phyloP scores from a whole-genome alignment of 2,888 invertebrate species.

The Horisme vitalbata region DNA sequence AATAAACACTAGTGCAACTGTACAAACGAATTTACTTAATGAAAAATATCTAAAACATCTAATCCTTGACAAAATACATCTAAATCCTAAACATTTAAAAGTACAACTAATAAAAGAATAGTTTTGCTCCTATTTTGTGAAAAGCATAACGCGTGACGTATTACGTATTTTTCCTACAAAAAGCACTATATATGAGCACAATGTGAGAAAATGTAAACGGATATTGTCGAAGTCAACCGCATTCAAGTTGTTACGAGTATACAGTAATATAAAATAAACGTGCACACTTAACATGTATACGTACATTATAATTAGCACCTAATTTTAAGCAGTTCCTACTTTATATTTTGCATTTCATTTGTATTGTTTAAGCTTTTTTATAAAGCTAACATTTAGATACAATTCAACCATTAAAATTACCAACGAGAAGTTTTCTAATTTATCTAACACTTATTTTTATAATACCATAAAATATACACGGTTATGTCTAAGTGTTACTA shows the following conservation, averaged over 20 bases:
- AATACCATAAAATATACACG: background rate
- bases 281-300: conserved; percentile 66
- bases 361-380: conserved; percentile 51
- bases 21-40: conserved; percentile 66
- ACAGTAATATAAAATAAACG: conserved; percentile 62
- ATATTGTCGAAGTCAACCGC: conserved; percentile 79
- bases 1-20: conserved; percentile 64
- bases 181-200: conserved; percentile 38
- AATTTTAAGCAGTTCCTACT: conserved; percentile 73
- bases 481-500: background rate
- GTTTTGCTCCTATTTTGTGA: conserved; percentile 8
- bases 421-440: conserved; percentile 35
- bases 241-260: conserved; percentile 53
- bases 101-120: conserved; percentile 15
- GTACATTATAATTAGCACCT: conserved; percentile 71
- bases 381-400: conserved; percentile 58
- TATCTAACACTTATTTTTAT: conserved; percentile 19
- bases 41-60: conserved; percentile 45
- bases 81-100: conserved; percentile 24
- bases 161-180: conserved; percentile 33
- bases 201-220: conserved; percentile 51
- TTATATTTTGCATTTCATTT: conserved; percentile 46
- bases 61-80: conserved; percentile 43
- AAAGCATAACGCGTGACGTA: conserved; percentile 20
- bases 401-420: conserved; percentile 33